Conservation (phyloP, 37 sponge, comb jelly and placozoan genomes). For the Amphimedon queenslandica region DNA sequence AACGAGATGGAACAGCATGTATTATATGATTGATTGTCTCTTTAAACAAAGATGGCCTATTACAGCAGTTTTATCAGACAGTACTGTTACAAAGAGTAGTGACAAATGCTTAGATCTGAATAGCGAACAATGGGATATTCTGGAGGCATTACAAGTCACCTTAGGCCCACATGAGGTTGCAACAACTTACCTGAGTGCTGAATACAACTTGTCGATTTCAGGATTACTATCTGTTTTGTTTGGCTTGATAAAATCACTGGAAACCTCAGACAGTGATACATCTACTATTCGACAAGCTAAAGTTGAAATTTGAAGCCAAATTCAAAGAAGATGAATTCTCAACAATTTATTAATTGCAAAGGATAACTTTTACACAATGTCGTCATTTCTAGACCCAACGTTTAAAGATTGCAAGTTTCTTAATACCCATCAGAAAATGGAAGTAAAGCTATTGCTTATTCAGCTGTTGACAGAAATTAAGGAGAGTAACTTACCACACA, state of each 20-base stretch:
- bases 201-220: conserved; percentile 11
- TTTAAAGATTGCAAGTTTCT: conserved; percentile 10
- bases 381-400: background rate
- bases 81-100: background rate
- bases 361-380: too few species aligned
- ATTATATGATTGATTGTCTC: conserved; percentile 8
- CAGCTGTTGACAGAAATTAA: background rate
- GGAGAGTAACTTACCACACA: background rate
- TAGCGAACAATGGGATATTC: conserved; percentile 7
- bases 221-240: background rate
- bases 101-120: background rate
- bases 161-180: conserved; percentile 1
- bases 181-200: conserved; percentile 17
- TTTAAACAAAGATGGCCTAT: conserved; percentile 14
- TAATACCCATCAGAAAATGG: background rate
- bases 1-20: conserved; percentile 11
- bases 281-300: too few species aligned
- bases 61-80: conserved; percentile 5
- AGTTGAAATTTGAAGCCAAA: too few species aligned
- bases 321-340: too few species aligned
- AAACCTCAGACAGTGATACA: background rate
- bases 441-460: background rate
- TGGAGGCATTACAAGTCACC: background rate
- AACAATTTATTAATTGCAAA: too few species aligned
- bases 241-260: conserved; percentile 4